phyloP scores from a whole-genome alignment of 2,113 vertebrate species.

The Anoplopoma fimbria region DNA sequence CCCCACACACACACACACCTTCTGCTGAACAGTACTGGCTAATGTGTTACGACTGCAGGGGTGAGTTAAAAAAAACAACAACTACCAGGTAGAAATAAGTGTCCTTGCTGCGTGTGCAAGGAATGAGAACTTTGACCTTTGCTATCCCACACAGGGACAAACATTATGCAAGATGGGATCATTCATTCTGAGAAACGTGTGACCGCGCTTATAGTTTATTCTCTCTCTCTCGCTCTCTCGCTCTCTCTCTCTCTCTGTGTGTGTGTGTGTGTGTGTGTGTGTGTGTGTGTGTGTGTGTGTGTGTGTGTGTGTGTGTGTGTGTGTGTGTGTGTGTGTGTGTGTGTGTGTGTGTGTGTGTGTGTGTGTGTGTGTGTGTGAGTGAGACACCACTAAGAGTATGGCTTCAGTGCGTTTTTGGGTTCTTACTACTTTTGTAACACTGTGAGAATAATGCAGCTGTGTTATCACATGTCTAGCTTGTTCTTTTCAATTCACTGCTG shows the following conservation, averaged over 20 bases:
- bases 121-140: conserved; percentile 68
- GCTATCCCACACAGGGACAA: conserved; percentile 13
- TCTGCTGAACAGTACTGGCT: conserved; percentile 12
- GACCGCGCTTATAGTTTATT: background rate
- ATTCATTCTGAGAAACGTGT: conserved; percentile 21
- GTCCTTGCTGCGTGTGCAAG: conserved; percentile 29
- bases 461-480: background rate
- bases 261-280: no score
- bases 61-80: background rate
- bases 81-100: conserved; percentile 1
- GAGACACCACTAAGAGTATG: background rate
- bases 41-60: conserved; percentile 31
- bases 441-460: background rate
- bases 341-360: no score
- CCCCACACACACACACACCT: no score
- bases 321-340: no score
- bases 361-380: background rate
- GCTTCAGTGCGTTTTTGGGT: background rate
- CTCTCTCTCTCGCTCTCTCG: no score
- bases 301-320: no score
- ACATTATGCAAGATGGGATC: conserved; percentile 44
- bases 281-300: no score
- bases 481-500: background rate
- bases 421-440: background rate
- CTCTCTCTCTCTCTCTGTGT: no score